Conservation (phyloP, 2,888 invertebrate species). For the Alloscopus bannaensis region DNA sequence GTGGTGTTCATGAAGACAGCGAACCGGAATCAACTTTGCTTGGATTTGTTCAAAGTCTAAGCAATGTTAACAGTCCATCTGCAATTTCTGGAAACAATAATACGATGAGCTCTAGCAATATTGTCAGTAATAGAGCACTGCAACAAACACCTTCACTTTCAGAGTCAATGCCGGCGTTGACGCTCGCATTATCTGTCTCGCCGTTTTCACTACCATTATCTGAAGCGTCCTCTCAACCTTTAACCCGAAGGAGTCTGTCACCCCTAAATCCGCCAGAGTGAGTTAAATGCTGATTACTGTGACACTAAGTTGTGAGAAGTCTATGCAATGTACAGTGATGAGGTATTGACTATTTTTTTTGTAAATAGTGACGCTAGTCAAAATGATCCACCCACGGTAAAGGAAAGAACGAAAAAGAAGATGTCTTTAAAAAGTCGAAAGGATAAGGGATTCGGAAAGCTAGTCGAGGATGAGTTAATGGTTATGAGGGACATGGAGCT, state of each 20-base stretch:
- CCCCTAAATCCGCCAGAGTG: constrained; percentile 59
- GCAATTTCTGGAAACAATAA: constrained; percentile 15
- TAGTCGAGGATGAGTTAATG: constrained; percentile 64
- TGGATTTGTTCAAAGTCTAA: constrained; percentile 51
- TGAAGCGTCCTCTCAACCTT: constrained; percentile 50
- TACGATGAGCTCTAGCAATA: constrained; percentile 14
- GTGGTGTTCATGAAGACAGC: constrained; percentile 79
- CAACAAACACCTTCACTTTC: constrained; percentile 61
- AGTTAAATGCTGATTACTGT: constrained; percentile 2
- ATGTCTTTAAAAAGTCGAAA: constrained; percentile 66
- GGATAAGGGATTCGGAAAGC: constrained; percentile 63
- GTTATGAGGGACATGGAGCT: constrained; percentile 44
- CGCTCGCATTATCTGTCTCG: constrained; percentile 64
- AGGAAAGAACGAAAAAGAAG: constrained; percentile 67
- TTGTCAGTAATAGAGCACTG: constrained; percentile 23
- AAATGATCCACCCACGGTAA: constrained; percentile 60
- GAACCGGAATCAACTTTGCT: constrained; percentile 76
- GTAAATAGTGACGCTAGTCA: constrained; percentile 62
- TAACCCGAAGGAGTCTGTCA: constrained; percentile 54
- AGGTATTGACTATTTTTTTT: background rate
- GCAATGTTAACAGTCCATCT: constrained; percentile 56
- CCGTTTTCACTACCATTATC: constrained; percentile 60
- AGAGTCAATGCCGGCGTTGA: constrained; percentile 68
- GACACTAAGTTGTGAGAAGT: background rate
- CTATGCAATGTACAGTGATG: background rate